Evolutionary conservation across 2,797 vertebrate species (phyloP).

Genomic region (Schizothorax lantsangensis): DNA sequence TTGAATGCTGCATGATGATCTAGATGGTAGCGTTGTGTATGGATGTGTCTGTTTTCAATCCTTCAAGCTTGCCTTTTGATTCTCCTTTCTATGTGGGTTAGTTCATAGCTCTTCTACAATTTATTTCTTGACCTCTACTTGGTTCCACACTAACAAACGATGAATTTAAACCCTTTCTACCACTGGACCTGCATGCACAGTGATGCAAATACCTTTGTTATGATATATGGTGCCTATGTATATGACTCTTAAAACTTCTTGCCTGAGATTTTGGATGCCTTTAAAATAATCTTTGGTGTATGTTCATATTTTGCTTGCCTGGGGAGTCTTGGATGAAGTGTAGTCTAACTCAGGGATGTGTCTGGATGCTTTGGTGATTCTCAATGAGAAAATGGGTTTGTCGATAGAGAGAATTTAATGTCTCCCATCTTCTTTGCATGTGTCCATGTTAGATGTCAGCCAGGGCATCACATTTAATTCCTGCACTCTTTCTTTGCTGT

Average conservation of each 20-base stretch:
- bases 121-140: conserved; percentile 1
- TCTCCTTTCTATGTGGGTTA: conserved; percentile 44
- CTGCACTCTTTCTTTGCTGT: conserved; percentile 19
- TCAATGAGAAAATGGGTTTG: conserved; percentile 14
- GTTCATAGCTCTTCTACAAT: conserved; percentile 28
- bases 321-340: conserved; percentile 29
- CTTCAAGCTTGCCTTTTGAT: conserved; percentile 50
- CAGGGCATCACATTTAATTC: background rate
- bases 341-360: background rate
- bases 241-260: conserved; percentile 26
- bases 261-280: conserved; percentile 38
- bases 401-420: conserved; percentile 23
- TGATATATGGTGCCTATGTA: conserved; percentile 12
- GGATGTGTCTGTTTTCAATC: conserved; percentile 70
- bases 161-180: conserved; percentile 37
- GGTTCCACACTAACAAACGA: conserved; percentile 18
- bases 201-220: conserved; percentile 10
- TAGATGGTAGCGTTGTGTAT: conserved; percentile 59
- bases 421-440: conserved; percentile 49
- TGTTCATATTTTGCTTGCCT: conserved; percentile 37
- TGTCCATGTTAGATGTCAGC: conserved; percentile 20
- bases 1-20: conserved; percentile 79
- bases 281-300: conserved; percentile 23
- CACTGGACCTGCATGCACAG: conserved; percentile 56
- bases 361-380: conserved; percentile 15